Conservation (phyloP, 1,140 invertebrate genomes). For the Bradynema listronoti region DNA sequence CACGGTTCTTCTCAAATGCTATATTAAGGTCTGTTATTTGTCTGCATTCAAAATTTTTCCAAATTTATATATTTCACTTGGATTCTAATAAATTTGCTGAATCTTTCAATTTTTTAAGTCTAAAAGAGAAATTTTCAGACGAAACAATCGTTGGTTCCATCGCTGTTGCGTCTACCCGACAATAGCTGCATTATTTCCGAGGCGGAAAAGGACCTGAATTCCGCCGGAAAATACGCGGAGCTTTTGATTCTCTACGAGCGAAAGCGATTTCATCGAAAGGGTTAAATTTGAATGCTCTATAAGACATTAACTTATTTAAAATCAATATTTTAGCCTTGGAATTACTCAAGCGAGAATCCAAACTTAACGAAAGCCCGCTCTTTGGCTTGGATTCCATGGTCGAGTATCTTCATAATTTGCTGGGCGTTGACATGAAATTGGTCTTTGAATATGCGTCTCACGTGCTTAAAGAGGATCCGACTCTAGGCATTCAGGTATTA, state of each 20-base stretch:
- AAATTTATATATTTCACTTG: not conserved
- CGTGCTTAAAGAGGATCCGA: conserved; percentile 40
- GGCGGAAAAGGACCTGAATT: conserved; percentile 77
- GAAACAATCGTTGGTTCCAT: conserved; percentile 84
- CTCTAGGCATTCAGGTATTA: conserved; percentile 29
- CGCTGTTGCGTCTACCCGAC: conserved; percentile 73
- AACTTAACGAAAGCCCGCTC: conserved; percentile 70
- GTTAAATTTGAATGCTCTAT: conserved; percentile 41
- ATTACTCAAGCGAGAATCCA: conserved; percentile 73
- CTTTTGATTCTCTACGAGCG: conserved; percentile 90
- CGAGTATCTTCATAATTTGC: conserved; percentile 82
- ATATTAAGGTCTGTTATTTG: conserved; percentile 29
- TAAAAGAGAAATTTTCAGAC: conserved; percentile 64
- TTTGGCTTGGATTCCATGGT: conserved; percentile 76
- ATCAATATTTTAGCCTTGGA: conserved; percentile 68
- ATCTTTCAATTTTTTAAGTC: not conserved
- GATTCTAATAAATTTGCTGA: too few species aligned
- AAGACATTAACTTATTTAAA: conserved; percentile 12
- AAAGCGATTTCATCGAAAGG: conserved; percentile 79
- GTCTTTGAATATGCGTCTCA: conserved; percentile 78
- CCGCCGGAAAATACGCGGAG: conserved; percentile 80
- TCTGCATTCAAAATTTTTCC: not conserved
- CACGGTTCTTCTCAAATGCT: conserved; percentile 65
- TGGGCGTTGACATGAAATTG: conserved; percentile 75
- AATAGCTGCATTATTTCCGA: conserved; percentile 91